Base-by-base conservation (phyloP, 2,113 vertebrate genomes). In the Cynocephalus volans region DNA sequence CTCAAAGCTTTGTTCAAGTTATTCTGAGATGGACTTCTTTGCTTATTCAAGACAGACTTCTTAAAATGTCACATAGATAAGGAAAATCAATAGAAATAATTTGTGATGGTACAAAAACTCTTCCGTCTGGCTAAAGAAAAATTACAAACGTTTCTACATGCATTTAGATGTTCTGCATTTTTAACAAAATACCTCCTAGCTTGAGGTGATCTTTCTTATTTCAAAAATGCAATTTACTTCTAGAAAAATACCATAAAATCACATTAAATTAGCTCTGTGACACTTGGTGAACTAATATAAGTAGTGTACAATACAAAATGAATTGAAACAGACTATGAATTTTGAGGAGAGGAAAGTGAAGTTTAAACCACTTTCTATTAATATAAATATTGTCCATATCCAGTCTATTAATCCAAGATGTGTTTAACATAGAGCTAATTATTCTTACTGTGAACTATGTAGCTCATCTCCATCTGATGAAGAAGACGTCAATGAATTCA, bases 151-250 rank as follows among this genome's bases (percentile, higher is more conserved):
- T 86, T 65, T 90, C 36, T 50, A 82, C 7, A 79, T 73, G 8
- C 8, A 19, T 62, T 75, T 92, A 50, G 3, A 21, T 88, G 6
- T 73, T 97, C 95, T 90, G 12, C 11, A 79, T 96, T 86, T 96
- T 92, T 79, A 50, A 10, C 8, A 76, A 41, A 70, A 8, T 83
- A 72, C 28, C 0, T 76, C 8, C 93, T 96, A 56, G 8, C 56
- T 82, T 50, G 56, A 11, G 0, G 2, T 83, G n/a, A 90, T 85
- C 3, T 80, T 94, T 75, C 19, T 96, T 87, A 23, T 64, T 77
- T 88, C 2, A 67, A 76, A 77, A 93, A 76, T 76, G 14, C 4
- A 70, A 56, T 92, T 93, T 87, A 48, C 85, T 95, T n/a, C 14
- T 77, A 19, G 28, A 77, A 96, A 94, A 73, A 69, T 31, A 4